Base-by-base conservation (phyloP, 2,113 vertebrate genomes). In the Phaethornis superciliosus region DNA sequence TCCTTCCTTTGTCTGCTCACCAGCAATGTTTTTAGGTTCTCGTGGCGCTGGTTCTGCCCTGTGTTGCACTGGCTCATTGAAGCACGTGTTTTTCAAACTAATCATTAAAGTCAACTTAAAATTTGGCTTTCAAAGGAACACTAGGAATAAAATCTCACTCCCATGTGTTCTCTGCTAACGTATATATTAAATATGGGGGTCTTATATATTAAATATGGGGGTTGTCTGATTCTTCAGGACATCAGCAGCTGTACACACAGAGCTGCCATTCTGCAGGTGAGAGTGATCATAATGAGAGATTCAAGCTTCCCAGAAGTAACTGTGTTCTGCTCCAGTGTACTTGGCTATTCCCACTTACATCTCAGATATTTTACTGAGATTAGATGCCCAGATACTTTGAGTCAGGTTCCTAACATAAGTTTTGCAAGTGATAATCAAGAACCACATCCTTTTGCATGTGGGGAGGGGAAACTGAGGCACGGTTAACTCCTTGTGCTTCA, bases 241-340 rank as follows among this genome's bases (percentile, higher is more conserved):
- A 0, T 2, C 3, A 55, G 62, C 79, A 87, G 60, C 70, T 69
- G 27, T 28, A 12, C 15, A 2, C 40, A 2, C 35, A 33, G 62
- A 65, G 59, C 83, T 84, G 44, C 88, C 20, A 0, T 18, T 51
- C 72, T 7, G 9, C 21, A n/a, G 83, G 20, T 47, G 77, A 67
- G 60, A 28, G 2, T 0, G 30, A 21, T 4, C 16, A 0, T 4
- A 35, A 10, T 19, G 24, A 5, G 20, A 35, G 55, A 27, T 3
- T 21, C 21, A 1, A 23, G 54, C 90, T 80, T 18, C 75, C 69
- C 62, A 24, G 67, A 44, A 27, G 3, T 16, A 14, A 32, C 3
- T 23, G 40, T 74, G 51, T 51, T 71, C 65, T 81, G 37, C 60
- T 84, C 55, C 46, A 21, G 1, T 3, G 21, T 10, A 18, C 46